Evolutionary conservation across 2,888 invertebrate genomes (phyloP), one percentile per base, ranked within the genome.

Genomic region (Idaea straminata): DNA sequence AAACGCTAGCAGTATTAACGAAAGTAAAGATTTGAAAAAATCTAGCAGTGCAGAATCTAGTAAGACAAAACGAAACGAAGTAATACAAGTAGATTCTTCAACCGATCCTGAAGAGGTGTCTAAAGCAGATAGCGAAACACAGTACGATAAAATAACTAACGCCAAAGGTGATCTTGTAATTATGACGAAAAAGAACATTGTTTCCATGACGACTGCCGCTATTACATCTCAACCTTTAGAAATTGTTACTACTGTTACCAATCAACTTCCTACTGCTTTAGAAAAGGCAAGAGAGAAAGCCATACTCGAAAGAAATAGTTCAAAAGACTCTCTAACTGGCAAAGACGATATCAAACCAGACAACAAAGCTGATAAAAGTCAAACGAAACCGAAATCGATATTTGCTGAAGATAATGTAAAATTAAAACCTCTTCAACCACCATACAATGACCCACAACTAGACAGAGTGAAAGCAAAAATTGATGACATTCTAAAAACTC

Each of bases 141-240:
- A 93, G 74, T 92, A 89, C 70, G 93, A 93, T 67, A 92, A 91
- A 78, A 76, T 82, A 15, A 83, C 84, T n/a, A 87, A 87, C 70
- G 88, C 87, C 16, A 88, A 87, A 72, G 88, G 87, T 34, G 91
- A 91, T 66, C 76, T 93, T 15, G 87, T 93, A 6, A 87, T 92
- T 64, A 74, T 93, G 64, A 93, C 93, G 0, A 93, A 93, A 77
- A 91, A 91, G 75, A 93, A 84, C 70, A 86, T 94, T 34, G 88
- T 94, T 59, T 94, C 94, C 16, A 94, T 94, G 94, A 94, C 94
- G 15, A 94, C 94, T 5, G 94, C 94, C 25, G 94, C 94, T 5
- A 94, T 94, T 63, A 93, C 94, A 63, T 89, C 94, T 5, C 94
- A 94, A 68, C 94, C 94, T 2, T 81, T 94, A 67, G 92, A 94